Conservation (phyloP, 1,140 invertebrate species). For the Sitobion miscanthi region DNA sequence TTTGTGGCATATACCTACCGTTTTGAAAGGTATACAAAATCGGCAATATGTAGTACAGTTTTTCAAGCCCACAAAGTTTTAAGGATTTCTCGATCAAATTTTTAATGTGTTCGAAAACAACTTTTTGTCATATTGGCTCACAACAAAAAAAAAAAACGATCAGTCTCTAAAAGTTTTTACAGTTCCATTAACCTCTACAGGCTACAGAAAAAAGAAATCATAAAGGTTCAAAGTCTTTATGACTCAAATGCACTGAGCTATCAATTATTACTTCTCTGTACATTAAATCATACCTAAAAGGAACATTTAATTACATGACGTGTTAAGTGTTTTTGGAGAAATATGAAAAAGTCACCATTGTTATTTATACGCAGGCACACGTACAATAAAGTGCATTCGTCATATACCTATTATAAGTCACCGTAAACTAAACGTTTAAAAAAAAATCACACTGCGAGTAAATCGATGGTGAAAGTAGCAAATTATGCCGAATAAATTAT, state of each 20-base stretch:
- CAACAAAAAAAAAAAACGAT: not conserved
- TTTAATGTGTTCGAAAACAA: not conserved
- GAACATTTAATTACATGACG: slow-evolving; percentile 6
- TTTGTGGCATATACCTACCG: not conserved
- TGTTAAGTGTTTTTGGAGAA: not conserved
- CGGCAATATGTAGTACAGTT: not conserved
- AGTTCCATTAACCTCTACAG: not conserved
- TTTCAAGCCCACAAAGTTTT: not conserved
- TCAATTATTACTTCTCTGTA: not conserved
- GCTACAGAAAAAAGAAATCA: not conserved
- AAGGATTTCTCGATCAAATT: not conserved
- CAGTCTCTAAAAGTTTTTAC: not conserved
- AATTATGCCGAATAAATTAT: not conserved
- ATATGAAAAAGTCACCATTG: not conserved
- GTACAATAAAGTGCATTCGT: not conserved
- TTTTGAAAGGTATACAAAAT: not conserved
- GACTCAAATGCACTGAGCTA: not conserved
- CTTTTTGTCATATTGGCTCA: not conserved
- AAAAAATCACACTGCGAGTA: not conserved
- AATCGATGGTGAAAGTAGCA: not conserved
- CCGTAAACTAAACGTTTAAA: not conserved
- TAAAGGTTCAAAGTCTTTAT: not conserved
- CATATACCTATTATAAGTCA: not conserved
- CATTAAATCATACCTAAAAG: not conserved
- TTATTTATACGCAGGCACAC: not conserved